phyloP scores from a whole-genome alignment of 2,888 invertebrate genomes.

The Lasioglossum zephyrum region DNA sequence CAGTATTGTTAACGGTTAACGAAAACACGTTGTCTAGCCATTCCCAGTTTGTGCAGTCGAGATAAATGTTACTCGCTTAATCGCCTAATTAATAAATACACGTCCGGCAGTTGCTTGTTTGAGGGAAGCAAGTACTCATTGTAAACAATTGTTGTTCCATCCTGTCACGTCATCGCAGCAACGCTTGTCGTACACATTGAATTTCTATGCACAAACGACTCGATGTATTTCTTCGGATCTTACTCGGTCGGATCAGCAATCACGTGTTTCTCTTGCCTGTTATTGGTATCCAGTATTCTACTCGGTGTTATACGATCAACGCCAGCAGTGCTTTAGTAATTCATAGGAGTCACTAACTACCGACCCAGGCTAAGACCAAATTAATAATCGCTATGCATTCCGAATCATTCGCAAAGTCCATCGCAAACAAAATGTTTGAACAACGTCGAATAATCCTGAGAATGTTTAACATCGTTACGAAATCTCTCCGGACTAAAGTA shows the following conservation, averaged over 20 bases:
- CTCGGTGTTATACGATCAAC: slow-evolving; percentile 71
- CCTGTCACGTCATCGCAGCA: slow-evolving; percentile 46
- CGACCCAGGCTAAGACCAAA: slow-evolving; percentile 52
- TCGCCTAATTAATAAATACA: slow-evolving; percentile 17
- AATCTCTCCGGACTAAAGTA: slow-evolving; percentile 15
- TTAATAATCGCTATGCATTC: slow-evolving; percentile 4
- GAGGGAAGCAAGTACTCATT: slow-evolving; percentile 11
- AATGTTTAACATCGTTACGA: not conserved
- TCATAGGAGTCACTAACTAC: slow-evolving; percentile 70
- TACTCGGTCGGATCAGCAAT: slow-evolving; percentile 31
- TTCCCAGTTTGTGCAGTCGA: slow-evolving; percentile 25
- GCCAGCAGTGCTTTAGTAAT: slow-evolving; percentile 71
- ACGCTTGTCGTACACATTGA: slow-evolving; percentile 40
- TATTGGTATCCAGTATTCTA: slow-evolving; percentile 79
- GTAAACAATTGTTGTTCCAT: slow-evolving; percentile 13
- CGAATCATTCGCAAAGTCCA: not conserved
- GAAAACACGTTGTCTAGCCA: not conserved
- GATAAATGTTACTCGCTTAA: slow-evolving; percentile 37
- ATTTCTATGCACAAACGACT: slow-evolving; percentile 43
- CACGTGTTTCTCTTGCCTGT: slow-evolving; percentile 47
- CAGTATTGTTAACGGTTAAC: not conserved
- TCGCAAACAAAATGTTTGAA: slow-evolving; percentile 16
- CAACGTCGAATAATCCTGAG: slow-evolving; percentile 1
- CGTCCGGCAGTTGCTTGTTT: slow-evolving; percentile 27
- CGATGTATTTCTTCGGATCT: slow-evolving; percentile 46